Conservation (phyloP, 2,113 vertebrate species). For the Emydocephalus ijimae region DNA sequence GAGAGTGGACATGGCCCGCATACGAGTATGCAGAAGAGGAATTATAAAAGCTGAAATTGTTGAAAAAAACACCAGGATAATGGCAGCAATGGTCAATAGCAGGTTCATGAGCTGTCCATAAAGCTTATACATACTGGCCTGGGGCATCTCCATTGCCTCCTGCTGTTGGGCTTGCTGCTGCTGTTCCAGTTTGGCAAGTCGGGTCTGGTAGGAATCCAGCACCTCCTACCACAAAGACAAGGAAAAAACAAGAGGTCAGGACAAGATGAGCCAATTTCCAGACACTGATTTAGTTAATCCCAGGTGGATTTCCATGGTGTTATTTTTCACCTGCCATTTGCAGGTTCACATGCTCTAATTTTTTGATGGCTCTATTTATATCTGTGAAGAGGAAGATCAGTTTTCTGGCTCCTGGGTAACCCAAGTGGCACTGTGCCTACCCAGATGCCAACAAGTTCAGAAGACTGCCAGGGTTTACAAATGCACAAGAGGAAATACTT, state of each 20-base stretch:
- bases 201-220: slow-evolving; percentile 41
- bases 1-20: not conserved
- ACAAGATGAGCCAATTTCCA: not conserved
- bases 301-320: not conserved
- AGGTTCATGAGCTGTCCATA: slow-evolving; percentile 12
- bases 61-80: slow-evolving; percentile 22
- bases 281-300: not conserved
- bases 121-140: not conserved
- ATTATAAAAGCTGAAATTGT: not conserved
- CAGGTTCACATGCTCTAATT: not conserved
- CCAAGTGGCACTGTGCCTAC: not conserved
- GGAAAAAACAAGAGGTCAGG: not conserved
- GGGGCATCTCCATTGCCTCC: not conserved
- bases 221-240: slow-evolving; percentile 43
- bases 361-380: not conserved
- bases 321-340: not conserved
- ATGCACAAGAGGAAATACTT: not conserved
- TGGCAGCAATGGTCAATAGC: slow-evolving; percentile 23
- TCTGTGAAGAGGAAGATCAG: not conserved
- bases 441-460: not conserved
- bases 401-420: not conserved
- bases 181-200: slow-evolving; percentile 29
- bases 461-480: not conserved
- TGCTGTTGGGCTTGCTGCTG: slow-evolving; percentile 37
- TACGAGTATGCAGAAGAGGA: not conserved